A percentile compares a stretch with the other conserved stretches of the same genome.
These are phyloP conservation scores for Drosophila picticornis DNA, from an alignment of 2,888 invertebrate species.

Conservation along the genomic window DNA sequence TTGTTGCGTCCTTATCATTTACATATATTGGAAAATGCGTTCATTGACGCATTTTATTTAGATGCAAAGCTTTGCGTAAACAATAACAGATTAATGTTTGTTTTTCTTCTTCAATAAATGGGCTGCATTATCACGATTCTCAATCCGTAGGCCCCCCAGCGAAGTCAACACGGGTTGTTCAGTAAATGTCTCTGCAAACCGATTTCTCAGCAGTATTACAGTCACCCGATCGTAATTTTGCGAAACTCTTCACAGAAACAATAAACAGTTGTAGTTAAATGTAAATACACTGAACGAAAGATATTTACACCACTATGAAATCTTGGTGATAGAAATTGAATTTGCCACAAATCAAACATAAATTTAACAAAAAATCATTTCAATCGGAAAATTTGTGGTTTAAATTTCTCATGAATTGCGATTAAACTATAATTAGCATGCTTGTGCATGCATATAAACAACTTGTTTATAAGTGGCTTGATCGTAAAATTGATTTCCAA, in stretches of 20 bases:
- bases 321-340: neutral
- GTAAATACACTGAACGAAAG: neutral
- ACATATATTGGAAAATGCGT: slow-evolving; percentile 59
- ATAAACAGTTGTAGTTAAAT: neutral
- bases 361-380: neutral
- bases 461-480: slow-evolving; percentile 45
- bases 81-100: slow-evolving; percentile 68
- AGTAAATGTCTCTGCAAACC: slow-evolving; percentile 17
- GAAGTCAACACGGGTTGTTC: slow-evolving; percentile 50
- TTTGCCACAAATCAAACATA: neutral
- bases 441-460: slow-evolving; percentile 40
- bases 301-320: neutral
- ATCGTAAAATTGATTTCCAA: too few species aligned
- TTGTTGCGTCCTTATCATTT: slow-evolving; percentile 45
- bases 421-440: slow-evolving; percentile 45
- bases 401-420: slow-evolving; percentile 4
- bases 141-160: slow-evolving; percentile 52
- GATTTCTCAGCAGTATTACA: slow-evolving; percentile 15
- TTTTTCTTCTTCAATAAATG: slow-evolving; percentile 61
- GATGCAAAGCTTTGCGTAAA: slow-evolving; percentile 64
- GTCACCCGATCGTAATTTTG: slow-evolving; percentile 34
- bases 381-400: neutral
- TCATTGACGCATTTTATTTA: slow-evolving; percentile 71
- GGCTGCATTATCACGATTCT: slow-evolving; percentile 54
- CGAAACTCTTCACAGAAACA: slow-evolving; percentile 48